phyloP scores from a whole-genome alignment of 2,113 vertebrate species.

The Lagopus muta region DNA sequence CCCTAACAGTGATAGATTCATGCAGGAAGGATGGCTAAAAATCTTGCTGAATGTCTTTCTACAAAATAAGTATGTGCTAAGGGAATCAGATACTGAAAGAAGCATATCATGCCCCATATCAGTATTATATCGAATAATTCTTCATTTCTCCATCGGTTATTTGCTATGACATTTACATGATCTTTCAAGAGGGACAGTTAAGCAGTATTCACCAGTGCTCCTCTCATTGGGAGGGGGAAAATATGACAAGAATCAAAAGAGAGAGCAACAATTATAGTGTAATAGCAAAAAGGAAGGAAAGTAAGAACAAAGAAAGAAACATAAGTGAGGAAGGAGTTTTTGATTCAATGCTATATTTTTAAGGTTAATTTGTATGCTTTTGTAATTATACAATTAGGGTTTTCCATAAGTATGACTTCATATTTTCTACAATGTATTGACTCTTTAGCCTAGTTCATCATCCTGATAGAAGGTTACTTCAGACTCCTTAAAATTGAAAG shows the following conservation, averaged over 20 bases:
- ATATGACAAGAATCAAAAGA: neutral
- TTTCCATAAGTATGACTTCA: neutral
- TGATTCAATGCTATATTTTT: neutral
- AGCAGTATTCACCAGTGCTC: neutral
- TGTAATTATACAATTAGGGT: neutral
- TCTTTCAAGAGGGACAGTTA: neutral
- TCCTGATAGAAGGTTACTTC: neutral
- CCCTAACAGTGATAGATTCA: neutral
- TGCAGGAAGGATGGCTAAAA: neutral
- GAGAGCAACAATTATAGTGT: neutral
- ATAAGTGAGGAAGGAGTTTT: neutral
- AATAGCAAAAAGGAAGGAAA: neutral
- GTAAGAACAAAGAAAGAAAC: neutral
- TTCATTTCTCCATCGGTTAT: neutral
- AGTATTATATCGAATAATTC: neutral
- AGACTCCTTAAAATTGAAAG: neutral
- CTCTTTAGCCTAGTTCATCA: neutral
- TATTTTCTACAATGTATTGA: neutral
- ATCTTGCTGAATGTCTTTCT: neutral
- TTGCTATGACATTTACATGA: neutral
- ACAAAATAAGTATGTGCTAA: neutral
- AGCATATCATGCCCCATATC: fast-evolving
- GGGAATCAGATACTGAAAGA: neutral
- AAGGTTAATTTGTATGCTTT: neutral
- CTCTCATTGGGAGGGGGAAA: neutral